A percentile compares a stretch with the other conserved stretches of the same genome.
Conservation (phyloP, 2,797 vertebrate species). For the Sorex maritimensis region DNA sequence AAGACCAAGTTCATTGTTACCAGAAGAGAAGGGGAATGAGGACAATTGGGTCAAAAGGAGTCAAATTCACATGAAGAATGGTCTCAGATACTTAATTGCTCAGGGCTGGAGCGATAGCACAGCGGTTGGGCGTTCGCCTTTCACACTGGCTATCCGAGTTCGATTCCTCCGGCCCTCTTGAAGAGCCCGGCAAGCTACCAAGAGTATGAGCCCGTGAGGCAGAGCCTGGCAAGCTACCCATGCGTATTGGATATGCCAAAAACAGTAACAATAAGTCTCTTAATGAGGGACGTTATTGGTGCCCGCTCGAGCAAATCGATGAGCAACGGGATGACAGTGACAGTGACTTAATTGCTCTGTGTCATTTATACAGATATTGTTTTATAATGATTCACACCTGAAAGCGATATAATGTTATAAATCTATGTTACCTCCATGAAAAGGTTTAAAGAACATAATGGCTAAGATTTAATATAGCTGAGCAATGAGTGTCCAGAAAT, state of each 20-base stretch:
- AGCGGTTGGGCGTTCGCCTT: too few species aligned
- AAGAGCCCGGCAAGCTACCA: too few species aligned
- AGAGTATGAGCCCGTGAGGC: too few species aligned
- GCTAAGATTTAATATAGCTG: not conserved
- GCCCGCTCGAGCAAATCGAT: too few species aligned
- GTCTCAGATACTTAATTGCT: not conserved
- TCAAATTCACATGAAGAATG: not conserved
- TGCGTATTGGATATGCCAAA: too few species aligned
- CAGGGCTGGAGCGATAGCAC: not conserved
- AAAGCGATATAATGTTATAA: not conserved
- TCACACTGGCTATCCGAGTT: too few species aligned
- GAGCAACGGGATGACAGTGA: too few species aligned
- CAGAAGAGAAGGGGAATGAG: not conserved
- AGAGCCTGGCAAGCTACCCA: too few species aligned
- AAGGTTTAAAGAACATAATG: not conserved
- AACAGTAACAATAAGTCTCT: too few species aligned
- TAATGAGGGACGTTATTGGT: too few species aligned
- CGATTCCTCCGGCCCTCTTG: too few species aligned
- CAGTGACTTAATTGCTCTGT: not conserved
- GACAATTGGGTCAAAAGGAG: not conserved
- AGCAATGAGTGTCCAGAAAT: not conserved
- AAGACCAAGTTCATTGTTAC: not conserved
- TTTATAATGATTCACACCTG: not conserved
- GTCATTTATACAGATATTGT: not conserved
- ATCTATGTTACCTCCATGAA: not conserved